Conservation (phyloP, 2,113 vertebrate genomes). For the Leucosticte australis region DNA sequence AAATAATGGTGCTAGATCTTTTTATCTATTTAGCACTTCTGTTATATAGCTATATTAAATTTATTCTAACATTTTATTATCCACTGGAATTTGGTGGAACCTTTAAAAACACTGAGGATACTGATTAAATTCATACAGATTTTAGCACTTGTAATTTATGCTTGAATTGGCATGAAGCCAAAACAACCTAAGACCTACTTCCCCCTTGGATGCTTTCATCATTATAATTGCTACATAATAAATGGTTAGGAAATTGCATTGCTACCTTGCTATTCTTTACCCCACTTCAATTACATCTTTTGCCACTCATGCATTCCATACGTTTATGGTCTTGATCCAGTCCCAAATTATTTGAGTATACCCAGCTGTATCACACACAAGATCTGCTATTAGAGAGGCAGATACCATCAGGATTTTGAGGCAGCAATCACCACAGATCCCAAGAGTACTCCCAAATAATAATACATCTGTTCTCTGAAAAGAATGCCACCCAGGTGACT, state of each 20-base stretch:
- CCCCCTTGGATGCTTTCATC: neutral
- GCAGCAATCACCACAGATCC: neutral
- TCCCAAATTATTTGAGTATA: neutral
- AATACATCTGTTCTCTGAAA: neutral
- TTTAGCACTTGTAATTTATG: neutral
- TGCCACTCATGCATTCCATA: neutral
- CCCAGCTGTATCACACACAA: neutral
- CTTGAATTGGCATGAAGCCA: neutral
- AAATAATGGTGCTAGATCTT: neutral
- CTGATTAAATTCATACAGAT: neutral
- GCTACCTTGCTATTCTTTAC: neutral
- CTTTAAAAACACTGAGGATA: neutral
- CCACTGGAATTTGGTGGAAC: neutral
- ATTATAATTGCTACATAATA: neutral
- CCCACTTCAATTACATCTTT: neutral
- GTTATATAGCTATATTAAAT: neutral
- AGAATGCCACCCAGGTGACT: neutral
- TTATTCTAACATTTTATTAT: neutral
- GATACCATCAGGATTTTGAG: neutral
- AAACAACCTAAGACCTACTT: neutral
- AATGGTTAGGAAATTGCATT: neutral
- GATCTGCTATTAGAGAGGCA: neutral
- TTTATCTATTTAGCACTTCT: neutral
- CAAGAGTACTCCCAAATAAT: neutral
- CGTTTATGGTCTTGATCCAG: neutral